Conservation (phyloP, 1,140 invertebrate species). For the Zaprionus capensis region DNA sequence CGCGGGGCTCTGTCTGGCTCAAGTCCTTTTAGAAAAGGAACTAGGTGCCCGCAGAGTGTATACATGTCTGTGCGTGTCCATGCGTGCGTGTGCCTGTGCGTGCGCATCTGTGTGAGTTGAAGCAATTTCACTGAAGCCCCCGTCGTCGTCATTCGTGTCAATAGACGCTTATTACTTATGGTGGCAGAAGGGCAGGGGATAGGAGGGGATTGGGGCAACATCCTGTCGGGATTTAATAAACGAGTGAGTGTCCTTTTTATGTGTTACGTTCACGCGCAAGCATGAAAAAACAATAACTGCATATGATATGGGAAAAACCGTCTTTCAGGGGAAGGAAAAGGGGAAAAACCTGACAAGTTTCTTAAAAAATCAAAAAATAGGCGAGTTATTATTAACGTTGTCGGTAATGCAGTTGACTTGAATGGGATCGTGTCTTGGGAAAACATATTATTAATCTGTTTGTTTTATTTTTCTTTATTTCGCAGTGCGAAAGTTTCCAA, state of each 20-base stretch:
- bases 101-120: conserved; percentile 15
- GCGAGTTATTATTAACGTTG: too few species aligned
- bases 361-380: too few species aligned
- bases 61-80: conserved; percentile 7
- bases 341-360: too few species aligned
- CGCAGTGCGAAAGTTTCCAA: too few species aligned
- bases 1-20: conserved; percentile 61
- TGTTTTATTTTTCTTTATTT: too few species aligned
- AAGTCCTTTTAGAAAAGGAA: conserved; percentile 64
- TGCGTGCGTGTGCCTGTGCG: conserved; percentile 26
- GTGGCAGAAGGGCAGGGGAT: neutral
- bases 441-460: too few species aligned
- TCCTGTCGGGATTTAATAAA: conserved; percentile 73
- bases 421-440: too few species aligned
- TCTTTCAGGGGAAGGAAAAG: too few species aligned
- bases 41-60: conserved; percentile 60
- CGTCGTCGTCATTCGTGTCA: conserved; percentile 55
- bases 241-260: conserved; percentile 66
- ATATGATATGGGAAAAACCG: neutral
- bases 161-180: conserved; percentile 66
- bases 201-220: conserved; percentile 39
- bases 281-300: conserved; percentile 1
- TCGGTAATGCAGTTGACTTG: too few species aligned
- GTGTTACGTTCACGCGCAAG: neutral
- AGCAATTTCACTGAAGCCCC: conserved; percentile 17